phyloP scores from a whole-genome alignment of 2,113 vertebrate genomes.

The Neogale vison region DNA sequence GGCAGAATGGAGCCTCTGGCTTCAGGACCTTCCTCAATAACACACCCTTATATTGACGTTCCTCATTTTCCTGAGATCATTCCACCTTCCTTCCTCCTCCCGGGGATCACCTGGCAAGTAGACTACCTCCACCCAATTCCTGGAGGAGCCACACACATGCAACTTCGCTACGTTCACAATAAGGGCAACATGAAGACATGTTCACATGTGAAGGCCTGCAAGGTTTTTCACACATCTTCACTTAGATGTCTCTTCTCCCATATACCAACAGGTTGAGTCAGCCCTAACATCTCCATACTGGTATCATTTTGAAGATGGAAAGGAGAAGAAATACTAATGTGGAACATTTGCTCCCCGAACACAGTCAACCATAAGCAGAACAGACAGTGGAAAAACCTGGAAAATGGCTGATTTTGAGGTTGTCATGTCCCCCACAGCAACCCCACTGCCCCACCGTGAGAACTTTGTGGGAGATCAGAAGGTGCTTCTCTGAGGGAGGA shows the following conservation, averaged over 20 bases:
- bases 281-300: neutral
- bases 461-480: neutral
- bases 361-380: neutral
- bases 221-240: neutral
- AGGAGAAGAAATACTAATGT: neutral
- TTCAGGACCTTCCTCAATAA: neutral
- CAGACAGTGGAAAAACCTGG: neutral
- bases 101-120: neutral
- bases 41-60: neutral
- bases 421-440: neutral
- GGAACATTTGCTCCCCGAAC: neutral
- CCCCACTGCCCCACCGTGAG: accelerated
- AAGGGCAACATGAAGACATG: neutral
- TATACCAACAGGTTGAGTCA: neutral
- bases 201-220: neutral
- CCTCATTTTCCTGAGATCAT: too few relatives aligned
- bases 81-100: neutral
- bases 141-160: neutral
- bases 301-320: neutral
- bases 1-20: neutral
- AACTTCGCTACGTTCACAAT: neutral
- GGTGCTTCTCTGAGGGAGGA: neutral
- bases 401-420: neutral
- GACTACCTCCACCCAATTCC: neutral
- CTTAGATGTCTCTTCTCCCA: neutral